Evolutionary conservation across 1,140 invertebrate genomes (phyloP).

Genomic region (Acyrthosiphon pisum): DNA sequence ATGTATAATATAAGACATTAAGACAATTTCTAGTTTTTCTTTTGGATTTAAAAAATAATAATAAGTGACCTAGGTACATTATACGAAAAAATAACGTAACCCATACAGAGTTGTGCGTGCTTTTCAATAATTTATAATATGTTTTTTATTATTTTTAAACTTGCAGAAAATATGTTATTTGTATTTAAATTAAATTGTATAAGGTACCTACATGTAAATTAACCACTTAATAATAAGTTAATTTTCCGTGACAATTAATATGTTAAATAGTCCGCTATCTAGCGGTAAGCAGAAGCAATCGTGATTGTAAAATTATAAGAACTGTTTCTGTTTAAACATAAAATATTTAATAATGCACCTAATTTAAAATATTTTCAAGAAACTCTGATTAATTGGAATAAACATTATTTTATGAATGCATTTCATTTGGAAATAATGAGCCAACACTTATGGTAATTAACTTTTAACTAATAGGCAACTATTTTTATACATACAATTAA

Average conservation of each 20-base stretch:
- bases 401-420: background rate
- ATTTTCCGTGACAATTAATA: background rate
- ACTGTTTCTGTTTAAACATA: background rate
- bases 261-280: conserved; percentile 4
- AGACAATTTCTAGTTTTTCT: background rate
- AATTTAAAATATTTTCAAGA: background rate
- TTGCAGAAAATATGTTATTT: background rate
- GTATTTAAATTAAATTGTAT: background rate
- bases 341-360: background rate
- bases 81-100: background rate
- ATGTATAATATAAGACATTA: background rate
- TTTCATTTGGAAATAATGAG: background rate
- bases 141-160: background rate
- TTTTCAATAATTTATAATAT: conserved; percentile 8
- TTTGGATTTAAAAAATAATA: background rate
- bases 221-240: background rate
- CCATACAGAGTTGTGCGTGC: background rate
- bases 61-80: background rate
- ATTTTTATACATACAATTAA: no score
- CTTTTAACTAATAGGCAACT: background rate
- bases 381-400: background rate
- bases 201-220: background rate
- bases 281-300: background rate
- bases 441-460: background rate
- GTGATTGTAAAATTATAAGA: background rate